Evolutionary conservation across 1,140 invertebrate species (phyloP), one percentile per base, ranked within the genome.

Genomic region (Penaeus indicus): DNA sequence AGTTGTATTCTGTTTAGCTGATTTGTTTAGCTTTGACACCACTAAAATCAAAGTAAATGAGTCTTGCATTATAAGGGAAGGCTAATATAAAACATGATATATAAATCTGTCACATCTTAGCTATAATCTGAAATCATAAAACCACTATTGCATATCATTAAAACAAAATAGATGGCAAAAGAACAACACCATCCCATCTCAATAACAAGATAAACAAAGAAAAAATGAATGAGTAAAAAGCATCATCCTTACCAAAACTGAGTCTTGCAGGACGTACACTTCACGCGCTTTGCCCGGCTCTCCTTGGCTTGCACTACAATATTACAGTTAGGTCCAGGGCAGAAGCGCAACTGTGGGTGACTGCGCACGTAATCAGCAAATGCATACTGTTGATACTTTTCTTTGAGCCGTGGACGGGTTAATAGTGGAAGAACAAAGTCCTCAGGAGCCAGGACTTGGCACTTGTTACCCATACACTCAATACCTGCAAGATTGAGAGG

Each of bases 281-380:
- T 94, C 13, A 96, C 95, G 91, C 96, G 94, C 93, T 97, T 97
- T n/a, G 96, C 95, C 92, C 95, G 95, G 38, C 94, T 92, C 92
- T 97, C 96, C 92, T 95, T 95, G 42, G 96, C 96, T 91, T 95
- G 94, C 89, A 98, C 94, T 72, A 98, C 94, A 90, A 97, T 95
- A 93, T 96, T 96, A 94, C 99, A 99, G 94, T 99, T 99, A 75
- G 97, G 96, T 85, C 98, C 98, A 72, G 98, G 98, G 94, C 99
- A 99, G 93, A 98, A 99, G 32, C 97, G 93, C 85, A 98, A 93
- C 92, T 97, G 94, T 18, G 97, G 97, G 94, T 98, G 97, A 80
- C 97, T 97, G 79, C 91, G 97, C 1, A 99, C 97, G 94, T 99
- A 98, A 93, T 99, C 98, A 92, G 97, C 95, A 93, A 99, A 99